Base-by-base conservation (phyloP, 2,888 invertebrate genomes). In the Lycaena phlaeas region DNA sequence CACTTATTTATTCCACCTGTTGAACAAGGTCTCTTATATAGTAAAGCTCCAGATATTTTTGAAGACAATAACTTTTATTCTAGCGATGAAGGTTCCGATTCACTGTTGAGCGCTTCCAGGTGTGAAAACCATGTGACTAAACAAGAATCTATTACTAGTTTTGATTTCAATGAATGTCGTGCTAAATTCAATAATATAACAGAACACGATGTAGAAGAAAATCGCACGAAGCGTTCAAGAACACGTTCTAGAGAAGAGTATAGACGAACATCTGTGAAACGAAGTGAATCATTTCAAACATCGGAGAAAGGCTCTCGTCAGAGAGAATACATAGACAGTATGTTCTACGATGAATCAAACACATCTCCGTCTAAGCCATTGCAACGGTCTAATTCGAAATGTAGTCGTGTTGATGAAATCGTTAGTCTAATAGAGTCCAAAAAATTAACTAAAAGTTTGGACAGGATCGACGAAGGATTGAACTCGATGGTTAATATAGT, bases 401-500 rank as follows among this genome's bases (percentile, higher is more conserved):
- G 71, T 40, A 82, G 61, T 44, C 64, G 78, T 4, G 82, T 82
- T 1, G 84, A 82, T 48, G 82, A 85, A 68, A 82, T 84, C 36
- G 77, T 84, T 0, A 88, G 77, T 31, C 74, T 88, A 17, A 76
- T 89, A 36, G 87, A 89, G 60, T 87, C 89, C 1, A 86, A 87
- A 39, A 86, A 88, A 38, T 64, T 89, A 29, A 89, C 92, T 0
- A 94, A 93, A 69, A 94, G 93, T 50, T 69, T 94, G 36, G 93
- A 94, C 51, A 86, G 93, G 42, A 90, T 94, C 28, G 92, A 93
- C 59, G 89, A 88, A 61, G 89, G 92, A 11, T 64, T 93, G 14
- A 88, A 91, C 56, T 87, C 91, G 0, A 88, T 92, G 86, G 89
- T 91, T 1, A 89, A 90, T 55, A 90, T 92, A 26, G 88, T 92